Conservation (phyloP, 2,888 invertebrate genomes). For the Pyrrhosoma nymphula region DNA sequence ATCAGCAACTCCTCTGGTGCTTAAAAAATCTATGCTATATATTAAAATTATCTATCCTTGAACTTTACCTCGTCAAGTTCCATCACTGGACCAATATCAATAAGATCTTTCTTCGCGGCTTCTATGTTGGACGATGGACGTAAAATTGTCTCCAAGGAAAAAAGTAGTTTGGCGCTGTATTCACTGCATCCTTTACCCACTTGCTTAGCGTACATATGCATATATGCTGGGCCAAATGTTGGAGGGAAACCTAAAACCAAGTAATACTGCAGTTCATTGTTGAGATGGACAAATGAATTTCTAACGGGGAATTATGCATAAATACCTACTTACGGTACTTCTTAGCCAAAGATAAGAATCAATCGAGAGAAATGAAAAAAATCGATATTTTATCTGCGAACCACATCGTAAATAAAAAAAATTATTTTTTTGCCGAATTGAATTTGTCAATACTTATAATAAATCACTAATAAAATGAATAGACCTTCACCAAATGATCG, state of each 20-base stretch:
- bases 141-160: slow-evolving; percentile 37
- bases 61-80: not conserved
- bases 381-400: too few relatives aligned
- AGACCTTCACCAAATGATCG: too few relatives aligned
- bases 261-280: not conserved
- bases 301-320: not conserved
- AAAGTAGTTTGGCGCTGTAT: slow-evolving; percentile 29
- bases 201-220: slow-evolving; percentile 1
- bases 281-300: not conserved
- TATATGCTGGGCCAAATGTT: slow-evolving; percentile 38
- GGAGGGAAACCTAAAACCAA: slow-evolving; percentile 22
- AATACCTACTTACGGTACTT: too few relatives aligned
- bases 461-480: too few relatives aligned
- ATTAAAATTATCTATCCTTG: not conserved
- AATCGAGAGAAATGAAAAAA: too few relatives aligned
- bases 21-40: not conserved
- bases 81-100: not conserved
- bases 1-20: not conserved
- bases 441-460: too few relatives aligned
- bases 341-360: too few relatives aligned
- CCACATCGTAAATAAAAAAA: too few relatives aligned
- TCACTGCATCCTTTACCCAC: not conserved
- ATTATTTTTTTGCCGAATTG: too few relatives aligned
- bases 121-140: not conserved
- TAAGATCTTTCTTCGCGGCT: not conserved